Base-by-base conservation (phyloP, 1,140 invertebrate genomes). In the Trissolcus basalis region DNA sequence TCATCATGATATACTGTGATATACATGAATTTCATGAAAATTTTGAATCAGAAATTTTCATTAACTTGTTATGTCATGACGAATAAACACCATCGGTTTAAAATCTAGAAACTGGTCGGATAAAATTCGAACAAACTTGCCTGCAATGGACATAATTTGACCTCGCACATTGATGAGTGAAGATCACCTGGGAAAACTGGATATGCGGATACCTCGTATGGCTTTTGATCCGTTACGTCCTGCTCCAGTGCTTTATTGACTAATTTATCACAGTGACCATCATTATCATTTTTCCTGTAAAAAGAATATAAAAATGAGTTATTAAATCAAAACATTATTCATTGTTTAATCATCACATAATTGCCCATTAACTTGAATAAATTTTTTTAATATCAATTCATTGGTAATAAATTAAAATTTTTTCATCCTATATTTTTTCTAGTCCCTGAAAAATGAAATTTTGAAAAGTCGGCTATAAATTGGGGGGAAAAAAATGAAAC, bases 201-300 rank as follows among this genome's bases (percentile, higher is more conserved):
- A 70, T 47, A 53, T 16, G 49, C 47, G 5, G 51, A 59, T 56
- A 33, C 61, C 70, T 61, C 51, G 68, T 78, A 78, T 74, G 67
- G 76, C 61, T 70, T 74, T 70, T 74, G 65, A 71, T 74, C 77
- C 77, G 77, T 78, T 78, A 78, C 59, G 36, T 69, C 55, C 60
- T 47, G 59, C 53, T 77, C 69, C 32, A 54, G 51, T 72, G 60
- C 58, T 69, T 43, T 36, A 47, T 35, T 53, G 16, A 53, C 73
- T 47, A 55, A 67, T 64, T 61, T 69, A 45, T 65, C 53, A 59
- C 59, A 55, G 15, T 10, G 36, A n/a, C 47, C 53, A 61, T 70
- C 44, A 58, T 61, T 51, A 13, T 19, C 14, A 60, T 32, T 70
- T 50, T 36, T 53, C 43, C 53, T 63, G 1, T 27, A 27, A 27